These are phyloP conservation scores for Tachina lurida DNA, from an alignment of 2,888 invertebrate species.

Conservation along the genomic window DNA sequence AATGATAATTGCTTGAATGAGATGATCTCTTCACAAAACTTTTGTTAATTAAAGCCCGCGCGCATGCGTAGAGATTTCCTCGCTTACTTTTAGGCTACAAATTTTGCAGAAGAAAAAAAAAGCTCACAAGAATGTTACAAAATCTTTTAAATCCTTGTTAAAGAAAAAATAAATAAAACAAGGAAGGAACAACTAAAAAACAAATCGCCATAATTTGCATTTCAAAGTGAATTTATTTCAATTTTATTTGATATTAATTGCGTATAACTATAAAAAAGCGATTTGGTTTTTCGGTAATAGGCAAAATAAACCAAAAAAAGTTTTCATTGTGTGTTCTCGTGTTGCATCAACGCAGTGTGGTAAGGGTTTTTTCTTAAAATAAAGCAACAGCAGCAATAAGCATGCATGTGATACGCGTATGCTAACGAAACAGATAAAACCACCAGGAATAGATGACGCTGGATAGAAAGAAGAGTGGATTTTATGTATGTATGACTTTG, in stretches of 20 bases:
- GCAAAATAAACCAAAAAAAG: constrained; percentile 39
- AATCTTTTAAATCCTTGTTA: constrained; percentile 29
- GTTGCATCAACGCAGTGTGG: background rate
- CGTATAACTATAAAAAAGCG: constrained; percentile 76
- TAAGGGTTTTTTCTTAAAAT: constrained; percentile 62
- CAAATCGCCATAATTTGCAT: constrained; percentile 80
- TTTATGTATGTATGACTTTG: constrained; percentile 28
- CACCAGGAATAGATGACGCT: constrained; percentile 32
- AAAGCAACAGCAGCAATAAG: constrained; percentile 4
- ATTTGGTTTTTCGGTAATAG: constrained; percentile 54
- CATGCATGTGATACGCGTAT: constrained; percentile 47
- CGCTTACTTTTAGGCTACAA: constrained; percentile 9
- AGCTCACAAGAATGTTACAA: constrained; percentile 11
- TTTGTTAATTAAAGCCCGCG: constrained; percentile 40
- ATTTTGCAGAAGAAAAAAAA: constrained; percentile 46
- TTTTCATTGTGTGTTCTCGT: background rate
- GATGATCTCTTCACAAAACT: background rate
- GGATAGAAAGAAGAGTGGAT: background rate
- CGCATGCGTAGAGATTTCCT: constrained; percentile 51
- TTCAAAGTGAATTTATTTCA: constrained; percentile 82
- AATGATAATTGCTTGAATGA: background rate
- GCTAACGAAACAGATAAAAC: constrained; percentile 56
- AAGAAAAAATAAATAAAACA: background rate
- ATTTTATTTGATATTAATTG: constrained; percentile 83
- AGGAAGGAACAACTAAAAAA: constrained; percentile 43